phyloP scores from a whole-genome alignment of 2,888 invertebrate species.

The Agriopis aurantiaria region DNA sequence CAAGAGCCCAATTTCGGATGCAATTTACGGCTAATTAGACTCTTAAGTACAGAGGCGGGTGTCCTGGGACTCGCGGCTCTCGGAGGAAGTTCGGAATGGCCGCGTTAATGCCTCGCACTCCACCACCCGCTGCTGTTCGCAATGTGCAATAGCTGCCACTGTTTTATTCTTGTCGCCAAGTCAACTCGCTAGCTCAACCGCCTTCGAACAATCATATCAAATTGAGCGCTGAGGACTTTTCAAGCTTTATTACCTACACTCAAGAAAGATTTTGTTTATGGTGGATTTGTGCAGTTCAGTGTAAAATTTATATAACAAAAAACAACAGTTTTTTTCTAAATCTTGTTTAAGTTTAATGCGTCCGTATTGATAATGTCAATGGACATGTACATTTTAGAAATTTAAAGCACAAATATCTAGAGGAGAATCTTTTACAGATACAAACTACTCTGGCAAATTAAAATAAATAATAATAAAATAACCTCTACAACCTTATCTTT shows the following conservation, averaged over 20 bases:
- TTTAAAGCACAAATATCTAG: no score
- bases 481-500: no score
- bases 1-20: constrained; percentile 78
- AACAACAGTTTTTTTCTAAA: no score
- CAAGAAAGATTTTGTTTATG: neutral
- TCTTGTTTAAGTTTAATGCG: no score
- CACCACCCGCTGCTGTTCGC: constrained; percentile 42
- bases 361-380: no score
- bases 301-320: no score
- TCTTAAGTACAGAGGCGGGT: constrained; percentile 74
- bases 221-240: constrained; percentile 25
- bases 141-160: constrained; percentile 65
- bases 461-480: no score
- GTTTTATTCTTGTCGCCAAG: constrained; percentile 59
- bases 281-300: no score
- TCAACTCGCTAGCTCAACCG: constrained; percentile 35
- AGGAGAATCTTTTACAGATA: no score
- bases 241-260: constrained; percentile 24
- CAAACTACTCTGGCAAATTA: no score
- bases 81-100: constrained; percentile 69
- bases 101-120: constrained; percentile 62
- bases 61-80: constrained; percentile 54
- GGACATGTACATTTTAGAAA: no score
- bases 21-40: constrained; percentile 83
- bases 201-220: constrained; percentile 25